Base-by-base conservation (phyloP, 1,140 invertebrate genomes). In the Eriocheir sinensis region DNA sequence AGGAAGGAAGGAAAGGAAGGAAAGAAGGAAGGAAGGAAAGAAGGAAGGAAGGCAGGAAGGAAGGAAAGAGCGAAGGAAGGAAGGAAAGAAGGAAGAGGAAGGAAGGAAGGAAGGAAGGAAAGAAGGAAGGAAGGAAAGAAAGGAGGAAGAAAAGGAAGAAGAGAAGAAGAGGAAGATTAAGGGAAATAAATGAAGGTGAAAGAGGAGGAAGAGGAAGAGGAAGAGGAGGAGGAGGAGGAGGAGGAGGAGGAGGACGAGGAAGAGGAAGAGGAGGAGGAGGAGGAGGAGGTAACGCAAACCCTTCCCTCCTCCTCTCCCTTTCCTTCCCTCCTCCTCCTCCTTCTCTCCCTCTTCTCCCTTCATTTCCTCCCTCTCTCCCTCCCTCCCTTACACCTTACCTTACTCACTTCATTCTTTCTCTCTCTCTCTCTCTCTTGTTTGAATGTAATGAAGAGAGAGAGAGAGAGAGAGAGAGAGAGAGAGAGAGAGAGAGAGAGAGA, bases 311-410 rank as follows among this genome's bases (percentile, higher is more conserved):
- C 81, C 30, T 81, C 79, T 32, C 34, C 79, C 79, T 81, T 27
- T 72, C 53, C 27, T 27, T 72, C 53, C 27, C 53, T 72, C 53
- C 27, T 27, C 80, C 30, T n/a, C 30, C 80, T 81, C 80, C 30
- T n/a, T 81, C 80, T 81, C 80, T 81, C 80, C 30, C 80, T 81
- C 80, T 81, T n/a, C 30, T n/a, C 30, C 80, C 30, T n/a, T 81
- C 80, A 27, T n/a, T 81, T n/a, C 30, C 80, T 81, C 80, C 30
- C 80, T 81, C 80, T 89, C 86, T 89, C 86, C 40, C 38, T 89
- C 36, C 44, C 40, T 89, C 21, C 38, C 15, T 27, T 27, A 41
- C 17, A 34, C 21, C 38, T 30, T 4, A 85, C 34, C 32, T 40
- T 36, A 30, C 32, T 36, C 4, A 21, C 17, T 30, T 32, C 83